Percentiles rank a stretch among this genome's conserved stretches.
Evolutionary conservation across 2,888 invertebrate genomes (phyloP).

Genomic region (Branchipolynoe longqiensis): DNA sequence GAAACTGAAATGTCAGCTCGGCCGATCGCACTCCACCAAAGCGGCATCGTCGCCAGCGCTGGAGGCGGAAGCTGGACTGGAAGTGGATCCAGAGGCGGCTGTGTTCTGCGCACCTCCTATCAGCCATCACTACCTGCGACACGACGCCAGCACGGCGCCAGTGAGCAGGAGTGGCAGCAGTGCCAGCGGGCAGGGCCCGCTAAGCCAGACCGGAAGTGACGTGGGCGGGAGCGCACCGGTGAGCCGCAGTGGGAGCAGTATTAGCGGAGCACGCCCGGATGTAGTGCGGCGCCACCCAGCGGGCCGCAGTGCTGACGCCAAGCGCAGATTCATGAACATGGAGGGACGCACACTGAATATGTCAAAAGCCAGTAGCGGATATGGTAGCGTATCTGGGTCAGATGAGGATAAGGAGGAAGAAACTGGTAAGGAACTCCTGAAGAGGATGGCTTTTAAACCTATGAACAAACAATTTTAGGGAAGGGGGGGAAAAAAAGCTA

Average conservation of each 20-base stretch:
- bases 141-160: slow-evolving; percentile 23
- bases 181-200: not conserved
- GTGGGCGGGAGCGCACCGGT: not conserved
- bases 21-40: slow-evolving; percentile 37
- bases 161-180: slow-evolving; percentile 10
- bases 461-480: not conserved
- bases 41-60: not conserved
- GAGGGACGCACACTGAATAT: slow-evolving; percentile 64
- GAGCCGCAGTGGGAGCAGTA: not conserved
- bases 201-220: not conserved
- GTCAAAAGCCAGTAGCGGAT: slow-evolving; percentile 69
- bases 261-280: not conserved
- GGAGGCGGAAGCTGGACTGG: not conserved
- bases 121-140: slow-evolving; percentile 22
- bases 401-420: slow-evolving; percentile 71
- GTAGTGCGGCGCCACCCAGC: not conserved
- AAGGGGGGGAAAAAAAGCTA: not conserved
- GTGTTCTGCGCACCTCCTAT: slow-evolving; percentile 21
- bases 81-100: not conserved
- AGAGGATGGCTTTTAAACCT: not conserved
- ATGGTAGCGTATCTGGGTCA: slow-evolving; percentile 73
- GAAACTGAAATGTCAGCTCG: slow-evolving; percentile 29
- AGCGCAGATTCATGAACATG: not conserved
- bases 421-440: slow-evolving; percentile 3
- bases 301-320: not conserved